Evolutionary conservation across 2,797 vertebrate species (phyloP).

Genomic region (Forpus xanthops): DNA sequence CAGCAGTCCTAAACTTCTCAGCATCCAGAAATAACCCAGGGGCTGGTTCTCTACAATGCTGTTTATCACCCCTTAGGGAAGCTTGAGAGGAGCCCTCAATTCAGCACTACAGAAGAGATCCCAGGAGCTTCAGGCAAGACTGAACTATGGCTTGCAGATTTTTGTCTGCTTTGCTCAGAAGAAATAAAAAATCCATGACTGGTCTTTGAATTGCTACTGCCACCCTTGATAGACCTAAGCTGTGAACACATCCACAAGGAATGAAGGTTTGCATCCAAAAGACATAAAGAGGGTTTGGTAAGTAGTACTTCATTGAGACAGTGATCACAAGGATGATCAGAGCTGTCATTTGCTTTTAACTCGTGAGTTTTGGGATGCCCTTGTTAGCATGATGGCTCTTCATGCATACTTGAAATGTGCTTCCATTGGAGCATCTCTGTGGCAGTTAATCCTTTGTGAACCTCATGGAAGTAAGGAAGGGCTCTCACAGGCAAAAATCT

Average conservation of each 20-base stretch:
- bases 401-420: not conserved
- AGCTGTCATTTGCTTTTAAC: not conserved
- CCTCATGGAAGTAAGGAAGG: not conserved
- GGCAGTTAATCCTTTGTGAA: not conserved
- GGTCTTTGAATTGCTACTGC: not conserved
- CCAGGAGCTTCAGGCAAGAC: not conserved
- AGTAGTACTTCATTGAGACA: not conserved
- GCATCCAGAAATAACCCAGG: not conserved
- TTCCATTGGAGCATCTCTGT: not conserved
- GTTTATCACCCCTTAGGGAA: not conserved
- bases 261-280: not conserved
- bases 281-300: not conserved
- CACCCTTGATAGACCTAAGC: not conserved
- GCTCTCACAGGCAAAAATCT: rapidly evolving
- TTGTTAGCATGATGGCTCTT: not conserved
- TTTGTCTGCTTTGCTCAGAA: not conserved
- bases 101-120: not conserved
- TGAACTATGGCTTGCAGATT: not conserved
- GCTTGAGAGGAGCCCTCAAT: not conserved
- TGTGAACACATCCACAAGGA: not conserved
- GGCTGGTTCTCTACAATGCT: not conserved
- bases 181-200: not conserved
- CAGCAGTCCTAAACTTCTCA: not conserved
- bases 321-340: not conserved
- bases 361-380: not conserved